These are phyloP conservation scores for Leptinotarsa texana DNA, from an alignment of 1,140 invertebrate genomes.

Conservation along the genomic window DNA sequence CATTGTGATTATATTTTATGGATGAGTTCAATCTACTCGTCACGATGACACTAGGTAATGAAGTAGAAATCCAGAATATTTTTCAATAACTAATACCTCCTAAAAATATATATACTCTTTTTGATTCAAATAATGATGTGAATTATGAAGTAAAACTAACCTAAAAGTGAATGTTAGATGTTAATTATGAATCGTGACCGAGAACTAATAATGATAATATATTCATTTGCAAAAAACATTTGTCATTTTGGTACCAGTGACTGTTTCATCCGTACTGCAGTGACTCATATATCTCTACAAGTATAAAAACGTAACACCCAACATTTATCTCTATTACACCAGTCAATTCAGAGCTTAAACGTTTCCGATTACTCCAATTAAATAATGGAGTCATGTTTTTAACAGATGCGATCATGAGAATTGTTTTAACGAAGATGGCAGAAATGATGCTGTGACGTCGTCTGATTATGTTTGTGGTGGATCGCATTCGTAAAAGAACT, in stretches of 20 bases:
- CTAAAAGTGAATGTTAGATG: too few species aligned
- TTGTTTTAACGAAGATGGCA: constrained; percentile 2
- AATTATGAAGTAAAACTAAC: too few species aligned
- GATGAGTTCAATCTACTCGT: neutral
- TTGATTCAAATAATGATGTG: too few species aligned
- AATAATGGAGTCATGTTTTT: neutral
- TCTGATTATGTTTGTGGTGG: neutral
- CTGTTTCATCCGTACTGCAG: neutral
- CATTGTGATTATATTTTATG: too few species aligned
- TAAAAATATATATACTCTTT: too few species aligned
- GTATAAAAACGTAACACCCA: neutral
- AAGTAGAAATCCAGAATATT: too few species aligned
- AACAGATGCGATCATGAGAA: constrained; percentile 1
- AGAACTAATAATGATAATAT: too few species aligned
- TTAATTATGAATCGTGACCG: too few species aligned
- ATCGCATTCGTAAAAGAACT: neutral
- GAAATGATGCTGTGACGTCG: neutral
- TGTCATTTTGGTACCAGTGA: too few species aligned
- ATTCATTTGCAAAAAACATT: too few species aligned
- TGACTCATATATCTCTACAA: neutral
- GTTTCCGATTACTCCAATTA: constrained; percentile 6
- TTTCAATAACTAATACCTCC: too few species aligned
- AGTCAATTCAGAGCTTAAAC: neutral
- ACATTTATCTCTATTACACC: constrained; percentile 3
- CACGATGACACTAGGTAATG: too few species aligned